These are phyloP conservation scores for Caiman crocodilus DNA, from an alignment of 2,797 vertebrate genomes.

Conservation along the genomic window DNA sequence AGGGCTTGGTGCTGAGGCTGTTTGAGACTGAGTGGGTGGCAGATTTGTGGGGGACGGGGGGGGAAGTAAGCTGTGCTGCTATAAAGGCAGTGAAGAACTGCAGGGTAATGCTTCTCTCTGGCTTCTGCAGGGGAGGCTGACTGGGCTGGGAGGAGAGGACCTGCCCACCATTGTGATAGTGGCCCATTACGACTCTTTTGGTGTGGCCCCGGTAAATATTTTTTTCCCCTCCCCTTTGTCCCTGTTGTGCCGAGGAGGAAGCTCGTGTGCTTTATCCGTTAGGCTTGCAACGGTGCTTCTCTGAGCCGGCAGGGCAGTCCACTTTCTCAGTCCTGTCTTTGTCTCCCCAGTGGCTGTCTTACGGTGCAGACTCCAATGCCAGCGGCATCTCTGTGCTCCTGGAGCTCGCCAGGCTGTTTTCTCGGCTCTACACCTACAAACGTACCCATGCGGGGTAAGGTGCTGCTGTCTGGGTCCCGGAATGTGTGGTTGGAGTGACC, in stretches of 20 bases:
- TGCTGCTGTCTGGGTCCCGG: background rate
- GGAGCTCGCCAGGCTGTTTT: slow-evolving; percentile 96
- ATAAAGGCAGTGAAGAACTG: background rate
- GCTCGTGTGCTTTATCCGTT: too few relatives aligned
- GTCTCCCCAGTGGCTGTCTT: slow-evolving; percentile 91
- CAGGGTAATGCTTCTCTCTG: background rate
- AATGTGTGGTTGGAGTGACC: too few relatives aligned
- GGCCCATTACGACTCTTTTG: slow-evolving; percentile 97
- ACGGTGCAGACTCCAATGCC: slow-evolving; percentile 96
- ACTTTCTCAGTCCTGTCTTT: background rate
- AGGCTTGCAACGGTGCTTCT: too few relatives aligned
- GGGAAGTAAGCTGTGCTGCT: background rate
- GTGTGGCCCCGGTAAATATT: slow-evolving; percentile 92
- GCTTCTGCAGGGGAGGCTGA: slow-evolving; percentile 88
- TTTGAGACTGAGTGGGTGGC: background rate
- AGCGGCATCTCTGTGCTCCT: slow-evolving; percentile 93
- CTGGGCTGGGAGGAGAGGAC: slow-evolving; percentile 95
- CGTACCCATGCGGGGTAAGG: slow-evolving; percentile 95
- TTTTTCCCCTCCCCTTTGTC: background rate
- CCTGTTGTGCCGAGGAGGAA: background rate
- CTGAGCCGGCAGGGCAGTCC: too few relatives aligned
- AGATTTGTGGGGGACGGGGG: rapidly evolving
- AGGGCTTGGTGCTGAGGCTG: background rate
- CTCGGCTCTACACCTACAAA: slow-evolving; percentile 96
- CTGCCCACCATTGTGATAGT: slow-evolving; percentile 96